Evolutionary conservation across 2,888 invertebrate species (phyloP), one percentile per base, ranked within the genome.

Genomic region (Euproctis similis): DNA sequence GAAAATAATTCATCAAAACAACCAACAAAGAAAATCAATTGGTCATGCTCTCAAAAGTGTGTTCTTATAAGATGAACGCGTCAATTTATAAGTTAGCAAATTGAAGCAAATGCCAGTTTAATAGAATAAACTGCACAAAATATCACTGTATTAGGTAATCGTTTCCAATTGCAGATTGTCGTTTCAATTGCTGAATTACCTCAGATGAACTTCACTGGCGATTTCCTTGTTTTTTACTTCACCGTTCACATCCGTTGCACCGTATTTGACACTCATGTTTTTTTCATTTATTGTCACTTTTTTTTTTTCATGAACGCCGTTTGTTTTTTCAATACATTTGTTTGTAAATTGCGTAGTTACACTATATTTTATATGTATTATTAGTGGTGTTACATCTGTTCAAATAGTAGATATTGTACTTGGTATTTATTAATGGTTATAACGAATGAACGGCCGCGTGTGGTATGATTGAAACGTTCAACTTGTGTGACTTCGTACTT

Each of bases 231-330:
- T 63, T 37, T 57, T 50, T 26, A 41, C 46, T 49, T 61, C 59
- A 28, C 61, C 67, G 32, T 63, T 59, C 12, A 48, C 53, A 35
- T 68, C 68, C 19, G 73, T 81, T 5, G 82, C 62, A 34, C 82
- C 82, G 47, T 82, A 82, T 53, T 71, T 80, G 2, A 63, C 58
- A 61, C 59, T 68, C 76, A 76, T 75, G 47, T 52, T 70, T 30
- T 26, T 26, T 34, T 27, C 30, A 17, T 28, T 12, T 19, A 28
- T 12, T 34, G 6, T n/a, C 24, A 23, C 12, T 11, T 4, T 21
- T n/a, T 13, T 21, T 20, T 33, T 31, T 24, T 8, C 20, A 17
- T 30, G 20, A 11, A 24, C 29, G 34, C 24, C 9, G 31, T 26
- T 34, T 23, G 26, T 28, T 21, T 30, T 32, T 39, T 38, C 37